Evolutionary conservation across 2,113 vertebrate species (phyloP).

Genomic region (Accipiter virgatus): DNA sequence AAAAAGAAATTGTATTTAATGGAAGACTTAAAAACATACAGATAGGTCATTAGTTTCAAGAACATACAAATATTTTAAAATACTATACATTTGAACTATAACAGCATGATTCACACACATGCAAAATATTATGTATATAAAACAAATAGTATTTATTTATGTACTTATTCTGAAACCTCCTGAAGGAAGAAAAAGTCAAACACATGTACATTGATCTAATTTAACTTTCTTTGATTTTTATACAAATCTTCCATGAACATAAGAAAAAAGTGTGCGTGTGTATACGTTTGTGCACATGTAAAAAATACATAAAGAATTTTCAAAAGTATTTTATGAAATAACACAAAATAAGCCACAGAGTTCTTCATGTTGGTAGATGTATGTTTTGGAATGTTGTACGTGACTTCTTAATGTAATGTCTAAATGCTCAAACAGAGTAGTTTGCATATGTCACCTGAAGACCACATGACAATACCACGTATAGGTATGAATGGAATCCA

Average conservation of each 20-base stretch:
- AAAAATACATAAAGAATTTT: background rate
- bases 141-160: background rate
- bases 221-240: background rate
- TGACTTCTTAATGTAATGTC: background rate
- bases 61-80: background rate
- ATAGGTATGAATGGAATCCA: background rate
- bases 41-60: background rate
- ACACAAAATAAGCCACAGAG: background rate
- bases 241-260: background rate
- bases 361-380: background rate
- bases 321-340: background rate
- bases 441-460: background rate
- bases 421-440: background rate
- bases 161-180: background rate
- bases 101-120: background rate
- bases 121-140: background rate
- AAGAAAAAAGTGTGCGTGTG: background rate
- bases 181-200: background rate
- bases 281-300: background rate
- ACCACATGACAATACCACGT: rapidly evolving
- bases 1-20: background rate
- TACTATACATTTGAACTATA: background rate
- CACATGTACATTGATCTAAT: background rate
- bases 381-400: background rate
- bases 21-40: background rate